These are phyloP conservation scores for Brachymystax lenok DNA, from an alignment of 2,797 vertebrate genomes.

Conservation along the genomic window DNA sequence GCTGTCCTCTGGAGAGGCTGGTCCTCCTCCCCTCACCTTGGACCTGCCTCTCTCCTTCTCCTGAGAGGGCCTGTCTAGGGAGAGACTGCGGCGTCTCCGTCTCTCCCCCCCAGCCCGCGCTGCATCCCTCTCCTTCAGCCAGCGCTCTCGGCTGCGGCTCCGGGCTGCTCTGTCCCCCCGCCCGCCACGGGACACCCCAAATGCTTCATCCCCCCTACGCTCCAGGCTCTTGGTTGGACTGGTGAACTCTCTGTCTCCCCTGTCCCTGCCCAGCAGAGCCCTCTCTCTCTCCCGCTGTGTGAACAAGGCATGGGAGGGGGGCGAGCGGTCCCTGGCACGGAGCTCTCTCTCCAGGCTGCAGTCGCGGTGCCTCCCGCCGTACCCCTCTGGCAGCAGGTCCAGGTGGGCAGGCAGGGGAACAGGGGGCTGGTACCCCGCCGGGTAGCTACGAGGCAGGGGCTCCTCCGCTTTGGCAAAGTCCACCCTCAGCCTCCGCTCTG, in stretches of 20 bases:
- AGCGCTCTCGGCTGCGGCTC: conserved; percentile 90
- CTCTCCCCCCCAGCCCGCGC: conserved; percentile 86
- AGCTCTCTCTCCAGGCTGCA: conserved; percentile 90
- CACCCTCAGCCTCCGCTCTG: conserved; percentile 88
- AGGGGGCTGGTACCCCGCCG: conserved; percentile 84
- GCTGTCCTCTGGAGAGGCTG: conserved; percentile 82
- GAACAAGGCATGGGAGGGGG: conserved; percentile 81
- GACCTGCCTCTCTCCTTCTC: conserved; percentile 77
- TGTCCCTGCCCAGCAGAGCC: conserved; percentile 83
- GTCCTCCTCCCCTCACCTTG: conserved; percentile 68
- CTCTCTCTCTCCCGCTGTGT: conserved; percentile 82
- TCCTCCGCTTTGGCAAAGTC: conserved; percentile 98
- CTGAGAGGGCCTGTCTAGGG: conserved; percentile 78
- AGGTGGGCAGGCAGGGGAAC: conserved; percentile 79
- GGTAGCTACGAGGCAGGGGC: conserved; percentile 79
- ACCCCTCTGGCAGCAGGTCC: conserved; percentile 85
- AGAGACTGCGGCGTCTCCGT: conserved; percentile 74
- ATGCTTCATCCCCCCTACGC: conserved; percentile 81
- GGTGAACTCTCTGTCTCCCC: conserved; percentile 80
- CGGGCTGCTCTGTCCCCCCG: conserved; percentile 79
- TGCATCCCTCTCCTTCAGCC: conserved; percentile 84
- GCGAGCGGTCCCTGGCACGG: conserved; percentile 82
- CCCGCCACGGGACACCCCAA: conserved; percentile 72
- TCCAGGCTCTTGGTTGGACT: conserved; percentile 86
- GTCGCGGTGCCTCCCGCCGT: conserved; percentile 83